Evolutionary conservation across 2,113 vertebrate species (phyloP), one percentile per base, ranked within the genome.

Genomic region (Aleadryas rufinucha): DNA sequence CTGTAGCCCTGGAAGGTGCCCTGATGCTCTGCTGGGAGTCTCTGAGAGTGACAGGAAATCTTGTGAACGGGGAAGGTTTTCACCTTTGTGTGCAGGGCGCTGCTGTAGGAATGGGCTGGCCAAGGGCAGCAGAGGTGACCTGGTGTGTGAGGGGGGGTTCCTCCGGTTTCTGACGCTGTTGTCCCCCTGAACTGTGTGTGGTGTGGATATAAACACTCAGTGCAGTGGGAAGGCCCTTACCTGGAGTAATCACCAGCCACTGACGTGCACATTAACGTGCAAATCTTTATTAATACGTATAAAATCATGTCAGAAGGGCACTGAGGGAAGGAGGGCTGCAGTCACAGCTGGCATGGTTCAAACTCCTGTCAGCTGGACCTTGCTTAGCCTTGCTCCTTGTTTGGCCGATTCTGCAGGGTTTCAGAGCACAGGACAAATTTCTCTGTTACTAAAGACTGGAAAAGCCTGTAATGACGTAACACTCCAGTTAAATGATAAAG

Each of bases 151-250:
- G 37, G 28, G 19, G 18, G 45, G 18, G 16, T 13, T 66, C 20
- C 35, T 22, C 9, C 7, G 3, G 6, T 27, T 20, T 6, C 57
- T n/a, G 27, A 4, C 9, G 30, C 21, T 6, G 0, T 0, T 2
- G 1, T 2, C 2, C 24, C 45, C 1, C 41, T 26, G 28, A 17
- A 5, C 61, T 37, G 71, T 5, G 2, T 0, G 9, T 11, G 1
- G 13, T 19, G 5, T 5, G 28, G 64, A 1, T 52, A 2, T 3
- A 9, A 56, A 5, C 0, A 0, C 11, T 28, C 6, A 1, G 3
- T 14, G 41, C 60, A 6, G 15, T 17, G 42, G 59, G 13, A 14
- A 39, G 11, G 9, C 8, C 6, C 71, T 65, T 33, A 20, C 21
- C n/a, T 53, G 37, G 21, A 16, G 23, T 14, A 7, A 42, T 24